These are phyloP conservation scores for Ypsolopha scabrella DNA, from an alignment of 2,888 invertebrate genomes.

Conservation along the genomic window DNA sequence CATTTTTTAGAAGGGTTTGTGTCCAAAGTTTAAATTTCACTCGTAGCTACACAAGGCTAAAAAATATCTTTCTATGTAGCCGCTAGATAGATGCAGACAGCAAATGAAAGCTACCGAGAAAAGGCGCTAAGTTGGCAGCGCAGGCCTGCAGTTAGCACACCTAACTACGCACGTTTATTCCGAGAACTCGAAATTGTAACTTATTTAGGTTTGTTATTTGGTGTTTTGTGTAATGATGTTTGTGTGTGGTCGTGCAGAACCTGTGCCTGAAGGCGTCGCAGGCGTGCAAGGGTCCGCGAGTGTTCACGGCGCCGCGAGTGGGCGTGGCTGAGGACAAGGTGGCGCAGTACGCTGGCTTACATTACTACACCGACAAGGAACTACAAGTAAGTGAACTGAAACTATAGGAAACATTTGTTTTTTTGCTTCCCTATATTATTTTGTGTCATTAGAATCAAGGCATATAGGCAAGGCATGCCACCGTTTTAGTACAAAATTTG, in stretches of 20 bases:
- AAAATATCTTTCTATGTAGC: no score
- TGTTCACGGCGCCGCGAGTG: slow-evolving; percentile 84
- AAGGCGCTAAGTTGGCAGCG: no score
- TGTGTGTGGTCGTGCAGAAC: slow-evolving; percentile 81
- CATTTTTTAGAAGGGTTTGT: no score
- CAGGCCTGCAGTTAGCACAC: not conserved
- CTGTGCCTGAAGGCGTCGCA: slow-evolving; percentile 89
- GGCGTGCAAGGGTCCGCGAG: slow-evolving; percentile 86
- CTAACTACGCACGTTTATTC: slow-evolving; percentile 1
- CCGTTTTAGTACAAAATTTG: not conserved
- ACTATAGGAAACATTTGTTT: no score
- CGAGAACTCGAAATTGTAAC: not conserved
- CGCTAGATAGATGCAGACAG: no score
- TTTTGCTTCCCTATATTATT: no score
- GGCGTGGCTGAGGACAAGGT: slow-evolving; percentile 94
- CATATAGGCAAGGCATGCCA: not conserved
- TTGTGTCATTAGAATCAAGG: not conserved
- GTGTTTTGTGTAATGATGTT: slow-evolving; percentile 3
- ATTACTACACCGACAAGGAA: slow-evolving; percentile 95
- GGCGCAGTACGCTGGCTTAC: slow-evolving; percentile 90
- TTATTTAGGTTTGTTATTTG: not conserved
- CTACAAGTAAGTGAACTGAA: slow-evolving; percentile 71
- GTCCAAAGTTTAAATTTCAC: no score
- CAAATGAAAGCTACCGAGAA: no score
- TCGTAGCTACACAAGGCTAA: no score